These are phyloP conservation scores for Litocranius walleri DNA, from an alignment of 2,113 vertebrate genomes.

Conservation along the genomic window DNA sequence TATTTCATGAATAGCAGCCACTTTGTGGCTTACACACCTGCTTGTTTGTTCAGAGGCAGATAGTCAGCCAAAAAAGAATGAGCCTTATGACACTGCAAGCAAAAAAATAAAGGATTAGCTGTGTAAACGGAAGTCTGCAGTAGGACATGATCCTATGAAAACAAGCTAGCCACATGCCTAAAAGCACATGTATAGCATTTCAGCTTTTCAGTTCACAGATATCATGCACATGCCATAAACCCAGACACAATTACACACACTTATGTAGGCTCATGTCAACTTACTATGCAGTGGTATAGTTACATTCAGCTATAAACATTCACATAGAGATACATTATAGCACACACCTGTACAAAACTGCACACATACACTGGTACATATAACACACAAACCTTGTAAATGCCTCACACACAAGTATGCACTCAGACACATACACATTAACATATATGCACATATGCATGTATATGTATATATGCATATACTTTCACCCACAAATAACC, in stretches of 20 bases:
- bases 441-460: background rate
- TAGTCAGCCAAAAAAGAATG: background rate
- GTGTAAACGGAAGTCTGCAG: slow-evolving; percentile 8
- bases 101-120: background rate
- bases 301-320: background rate
- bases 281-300: background rate
- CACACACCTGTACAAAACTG: background rate
- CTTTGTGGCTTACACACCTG: background rate
- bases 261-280: background rate
- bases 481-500: background rate
- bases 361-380: background rate
- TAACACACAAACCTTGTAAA: background rate
- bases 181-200: background rate
- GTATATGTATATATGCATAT: background rate
- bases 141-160: background rate
- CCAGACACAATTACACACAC: background rate
- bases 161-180: background rate
- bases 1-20: background rate
- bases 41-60: slow-evolving; percentile 15
- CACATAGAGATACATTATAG: background rate
- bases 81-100: background rate
- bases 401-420: background rate
- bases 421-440: background rate
- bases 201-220: background rate
- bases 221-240: background rate